phyloP scores from a whole-genome alignment of 2,113 vertebrate species.

The Suncus etruscus region DNA sequence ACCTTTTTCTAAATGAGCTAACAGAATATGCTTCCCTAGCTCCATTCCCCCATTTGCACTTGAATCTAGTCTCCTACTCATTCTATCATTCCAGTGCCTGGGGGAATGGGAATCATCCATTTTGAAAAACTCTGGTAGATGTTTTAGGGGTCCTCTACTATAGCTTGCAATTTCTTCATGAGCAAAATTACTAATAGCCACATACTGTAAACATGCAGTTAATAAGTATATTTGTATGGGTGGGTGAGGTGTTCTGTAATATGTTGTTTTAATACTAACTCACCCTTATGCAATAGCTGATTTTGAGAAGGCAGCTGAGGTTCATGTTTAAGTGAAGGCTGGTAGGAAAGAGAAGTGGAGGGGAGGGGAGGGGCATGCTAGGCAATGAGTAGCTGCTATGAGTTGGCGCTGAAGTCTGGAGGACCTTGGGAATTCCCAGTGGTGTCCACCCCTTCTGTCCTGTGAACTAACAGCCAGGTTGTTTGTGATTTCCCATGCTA shows the following conservation, averaged over 20 bases:
- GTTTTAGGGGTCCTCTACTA: conserved; percentile 19
- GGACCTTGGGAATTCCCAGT: conserved; percentile 32
- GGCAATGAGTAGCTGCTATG: conserved; percentile 66
- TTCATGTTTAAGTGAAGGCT: conserved; percentile 79
- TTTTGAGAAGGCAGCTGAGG: conserved; percentile 54
- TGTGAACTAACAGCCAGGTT: conserved; percentile 73
- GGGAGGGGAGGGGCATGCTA: conserved; percentile 64
- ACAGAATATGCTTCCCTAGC: no score
- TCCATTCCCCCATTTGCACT: no score
- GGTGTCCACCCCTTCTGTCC: conserved; percentile 43
- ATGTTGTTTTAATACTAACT: conserved; percentile 68
- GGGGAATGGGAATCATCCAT: no score
- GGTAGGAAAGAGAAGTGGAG: conserved; percentile 72
- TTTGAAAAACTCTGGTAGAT: not conserved
- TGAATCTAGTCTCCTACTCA: no score
- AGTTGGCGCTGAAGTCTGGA: conserved; percentile 41
- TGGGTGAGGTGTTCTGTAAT: conserved; percentile 1
- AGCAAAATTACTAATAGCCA: not conserved
- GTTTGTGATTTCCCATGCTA: conserved; percentile 82
- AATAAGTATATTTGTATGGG: conserved; percentile 8
- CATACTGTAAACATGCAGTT: not conserved
- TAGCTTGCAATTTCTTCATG: conserved; percentile 47
- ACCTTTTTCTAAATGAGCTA: no score
- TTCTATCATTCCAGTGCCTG: no score
- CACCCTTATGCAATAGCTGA: conserved; percentile 74